These are phyloP conservation scores for Thymallus thymallus DNA, from an alignment of 2,113 vertebrate species.

Conservation along the genomic window DNA sequence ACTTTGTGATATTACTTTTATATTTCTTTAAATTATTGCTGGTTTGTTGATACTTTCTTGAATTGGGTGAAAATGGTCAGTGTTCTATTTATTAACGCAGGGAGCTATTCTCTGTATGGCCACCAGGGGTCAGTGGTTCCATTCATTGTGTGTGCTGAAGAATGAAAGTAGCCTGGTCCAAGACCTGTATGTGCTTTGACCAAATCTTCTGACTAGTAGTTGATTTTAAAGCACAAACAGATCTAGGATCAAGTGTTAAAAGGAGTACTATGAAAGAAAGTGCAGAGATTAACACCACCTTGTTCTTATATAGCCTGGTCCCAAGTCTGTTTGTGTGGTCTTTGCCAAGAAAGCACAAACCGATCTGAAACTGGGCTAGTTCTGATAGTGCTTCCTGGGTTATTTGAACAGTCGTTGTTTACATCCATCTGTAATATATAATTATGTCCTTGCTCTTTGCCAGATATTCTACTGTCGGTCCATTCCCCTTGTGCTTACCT, in stretches of 20 bases:
- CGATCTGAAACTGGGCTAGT: conserved; percentile 25
- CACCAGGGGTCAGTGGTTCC: conserved; percentile 31
- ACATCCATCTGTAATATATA: conserved; percentile 28
- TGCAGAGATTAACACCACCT: too few species aligned
- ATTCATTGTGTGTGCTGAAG: not conserved
- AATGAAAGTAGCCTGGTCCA: not conserved
- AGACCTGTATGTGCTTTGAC: too few species aligned
- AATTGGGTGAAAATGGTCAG: not conserved
- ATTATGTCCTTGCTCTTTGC: not conserved
- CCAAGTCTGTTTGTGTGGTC: too few species aligned
- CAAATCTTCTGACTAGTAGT: too few species aligned
- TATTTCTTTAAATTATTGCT: not conserved
- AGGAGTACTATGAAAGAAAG: conserved; percentile 31
- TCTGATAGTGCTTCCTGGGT: conserved; percentile 52
- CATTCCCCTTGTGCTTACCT: conserved; percentile 21
- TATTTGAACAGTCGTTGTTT: conserved; percentile 49
- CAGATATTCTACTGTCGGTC: conserved; percentile 11
- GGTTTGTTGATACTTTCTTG: not conserved
- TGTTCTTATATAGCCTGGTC: too few species aligned
- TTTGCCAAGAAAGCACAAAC: not conserved
- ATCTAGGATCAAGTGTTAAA: not conserved
- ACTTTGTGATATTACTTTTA: not conserved
- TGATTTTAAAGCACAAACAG: not conserved
- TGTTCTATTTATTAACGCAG: conserved; percentile 16
- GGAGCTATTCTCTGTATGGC: not conserved